These are phyloP conservation scores for Allygus modestus DNA, from an alignment of 2,888 invertebrate genomes.

Conservation along the genomic window DNA sequence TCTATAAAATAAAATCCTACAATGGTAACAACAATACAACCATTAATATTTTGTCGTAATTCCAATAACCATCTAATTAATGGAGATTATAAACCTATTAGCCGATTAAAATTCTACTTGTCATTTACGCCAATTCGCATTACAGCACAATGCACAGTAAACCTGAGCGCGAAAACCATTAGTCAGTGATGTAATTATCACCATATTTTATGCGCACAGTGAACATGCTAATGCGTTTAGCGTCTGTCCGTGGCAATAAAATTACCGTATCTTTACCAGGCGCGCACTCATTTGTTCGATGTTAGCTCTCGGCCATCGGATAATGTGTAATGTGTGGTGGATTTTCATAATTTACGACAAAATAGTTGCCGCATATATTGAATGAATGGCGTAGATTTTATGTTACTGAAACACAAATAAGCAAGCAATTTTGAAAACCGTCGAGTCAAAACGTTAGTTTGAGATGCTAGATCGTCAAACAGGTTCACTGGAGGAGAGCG, in stretches of 20 bases:
- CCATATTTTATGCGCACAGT: constrained; percentile 2
- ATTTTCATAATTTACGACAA: background rate
- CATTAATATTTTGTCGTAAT: background rate
- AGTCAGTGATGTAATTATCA: background rate
- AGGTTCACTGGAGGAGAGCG: too few species aligned
- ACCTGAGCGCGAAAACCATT: background rate
- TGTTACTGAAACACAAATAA: too few species aligned
- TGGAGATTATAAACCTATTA: too few species aligned
- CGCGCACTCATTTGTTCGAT: background rate
- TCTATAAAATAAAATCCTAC: too few species aligned
- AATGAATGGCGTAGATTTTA: too few species aligned
- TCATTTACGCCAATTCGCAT: background rate
- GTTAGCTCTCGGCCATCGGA: background rate
- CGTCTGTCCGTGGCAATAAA: constrained; percentile 27
- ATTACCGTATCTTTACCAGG: constrained; percentile 3
- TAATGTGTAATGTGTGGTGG: background rate
- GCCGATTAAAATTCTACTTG: too few species aligned
- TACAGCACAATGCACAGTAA: background rate
- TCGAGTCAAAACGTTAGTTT: too few species aligned
- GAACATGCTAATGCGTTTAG: constrained; percentile 11
- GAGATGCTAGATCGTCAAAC: too few species aligned
- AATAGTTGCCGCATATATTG: too few species aligned
- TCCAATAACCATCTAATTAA: background rate
- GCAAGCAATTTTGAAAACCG: too few species aligned
- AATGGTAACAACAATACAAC: too few species aligned